phyloP scores from a whole-genome alignment of 2,888 invertebrate genomes.

The Agrilus biguttatus region DNA sequence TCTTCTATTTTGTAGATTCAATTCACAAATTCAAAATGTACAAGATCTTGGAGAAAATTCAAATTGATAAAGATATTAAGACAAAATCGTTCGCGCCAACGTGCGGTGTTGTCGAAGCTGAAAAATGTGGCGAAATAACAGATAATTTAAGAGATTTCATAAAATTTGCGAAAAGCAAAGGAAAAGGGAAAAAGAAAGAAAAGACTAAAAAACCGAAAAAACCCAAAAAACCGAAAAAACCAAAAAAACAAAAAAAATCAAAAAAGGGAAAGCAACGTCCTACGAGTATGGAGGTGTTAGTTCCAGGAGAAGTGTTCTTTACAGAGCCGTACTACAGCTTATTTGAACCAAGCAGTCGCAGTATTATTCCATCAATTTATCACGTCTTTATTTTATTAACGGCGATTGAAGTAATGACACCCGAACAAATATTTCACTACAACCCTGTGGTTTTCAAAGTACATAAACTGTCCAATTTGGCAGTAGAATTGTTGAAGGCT shows the following conservation, averaged over 20 bases:
- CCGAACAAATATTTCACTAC: slow-evolving; percentile 9
- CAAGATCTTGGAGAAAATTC: slow-evolving; percentile 9
- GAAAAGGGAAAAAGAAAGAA: slow-evolving; percentile 5
- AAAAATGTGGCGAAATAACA: background rate
- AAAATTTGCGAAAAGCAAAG: background rate
- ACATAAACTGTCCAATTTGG: slow-evolving; percentile 12
- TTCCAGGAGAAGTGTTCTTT: slow-evolving; percentile 14
- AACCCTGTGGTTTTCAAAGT: slow-evolving; percentile 14
- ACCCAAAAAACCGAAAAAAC: slow-evolving; percentile 5
- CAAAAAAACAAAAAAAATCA: too few species aligned
- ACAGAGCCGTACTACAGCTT: slow-evolving; percentile 13
- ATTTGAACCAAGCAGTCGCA: slow-evolving; percentile 5
- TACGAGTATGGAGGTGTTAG: slow-evolving; percentile 6
- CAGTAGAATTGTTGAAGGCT: slow-evolving; percentile 9
- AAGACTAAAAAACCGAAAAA: slow-evolving; percentile 5
- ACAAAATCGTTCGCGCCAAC: background rate
- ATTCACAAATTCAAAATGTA: slow-evolving; percentile 8
- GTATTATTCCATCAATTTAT: too few species aligned
- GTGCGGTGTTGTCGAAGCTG: too few species aligned
- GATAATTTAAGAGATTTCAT: too few species aligned
- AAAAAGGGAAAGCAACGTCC: slow-evolving; percentile 1
- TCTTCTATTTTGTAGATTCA: slow-evolving; percentile 8
- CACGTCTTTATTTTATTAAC: slow-evolving; percentile 10
- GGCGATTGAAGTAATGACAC: slow-evolving; percentile 11
- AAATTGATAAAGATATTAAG: slow-evolving; percentile 1